A percentile compares a stretch with the other conserved stretches of the same genome.
phyloP scores from a whole-genome alignment of 2,113 vertebrate genomes.

The Bujurquina vittata region DNA sequence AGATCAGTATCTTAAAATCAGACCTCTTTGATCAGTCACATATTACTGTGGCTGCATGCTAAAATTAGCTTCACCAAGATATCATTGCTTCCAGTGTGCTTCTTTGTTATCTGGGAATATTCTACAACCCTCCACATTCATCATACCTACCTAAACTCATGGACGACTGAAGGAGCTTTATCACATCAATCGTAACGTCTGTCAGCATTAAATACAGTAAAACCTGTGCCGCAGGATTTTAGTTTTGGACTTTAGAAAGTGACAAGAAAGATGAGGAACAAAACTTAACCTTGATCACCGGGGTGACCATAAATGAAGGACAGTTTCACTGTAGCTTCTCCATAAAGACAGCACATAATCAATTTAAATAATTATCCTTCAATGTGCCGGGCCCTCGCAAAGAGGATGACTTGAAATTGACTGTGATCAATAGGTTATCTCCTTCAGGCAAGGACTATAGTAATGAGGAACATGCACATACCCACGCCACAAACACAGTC shows the following conservation, averaged over 20 bases:
- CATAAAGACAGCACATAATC: slow-evolving; percentile 40
- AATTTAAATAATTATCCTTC: slow-evolving; percentile 60
- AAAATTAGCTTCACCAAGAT: not conserved
- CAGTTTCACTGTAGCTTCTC: slow-evolving; percentile 28
- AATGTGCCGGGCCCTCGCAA: not conserved
- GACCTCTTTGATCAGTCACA: not conserved
- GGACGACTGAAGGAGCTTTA: not conserved
- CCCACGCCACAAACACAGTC: slow-evolving; percentile 3
- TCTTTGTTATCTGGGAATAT: too few species aligned
- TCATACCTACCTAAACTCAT: not conserved
- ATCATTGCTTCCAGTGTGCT: too few species aligned
- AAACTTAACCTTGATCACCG: not conserved
- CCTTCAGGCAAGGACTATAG: slow-evolving; percentile 59
- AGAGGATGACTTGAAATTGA: slow-evolving; percentile 24
- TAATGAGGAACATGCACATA: slow-evolving; percentile 15
- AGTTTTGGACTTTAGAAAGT: not conserved
- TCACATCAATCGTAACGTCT: not conserved
- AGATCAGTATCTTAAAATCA: not conserved
- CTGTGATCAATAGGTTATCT: slow-evolving; percentile 61
- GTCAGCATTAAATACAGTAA: not conserved
- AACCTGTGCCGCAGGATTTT: not conserved
- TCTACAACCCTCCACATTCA: too few species aligned
- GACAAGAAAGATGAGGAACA: not conserved
- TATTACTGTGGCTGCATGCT: not conserved
- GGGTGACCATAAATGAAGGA: slow-evolving; percentile 46